Percentiles rank a stretch among this genome's conserved stretches.
Conservation (phyloP, 2,113 vertebrate species). For the Ciconia maguari region DNA sequence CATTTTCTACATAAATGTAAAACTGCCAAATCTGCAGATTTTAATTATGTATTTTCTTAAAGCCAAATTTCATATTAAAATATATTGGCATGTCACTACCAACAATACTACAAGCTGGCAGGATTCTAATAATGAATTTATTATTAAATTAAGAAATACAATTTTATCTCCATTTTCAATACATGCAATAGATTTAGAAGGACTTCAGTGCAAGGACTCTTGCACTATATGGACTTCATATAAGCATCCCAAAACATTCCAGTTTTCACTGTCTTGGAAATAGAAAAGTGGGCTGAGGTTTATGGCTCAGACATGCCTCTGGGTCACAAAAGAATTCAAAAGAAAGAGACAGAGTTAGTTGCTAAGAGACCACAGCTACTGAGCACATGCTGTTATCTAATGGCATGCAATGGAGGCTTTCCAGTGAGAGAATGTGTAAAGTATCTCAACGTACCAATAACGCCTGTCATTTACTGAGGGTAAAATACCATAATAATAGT, state of each 20-base stretch:
- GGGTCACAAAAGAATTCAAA: constrained; percentile 60
- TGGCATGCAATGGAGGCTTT: constrained; percentile 40
- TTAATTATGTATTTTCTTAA: background rate
- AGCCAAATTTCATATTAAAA: background rate
- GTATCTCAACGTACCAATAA: constrained; percentile 21
- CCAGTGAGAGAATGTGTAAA: constrained; percentile 27
- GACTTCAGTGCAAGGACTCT: background rate
- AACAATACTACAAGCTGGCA: background rate
- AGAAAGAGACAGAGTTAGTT: constrained; percentile 65
- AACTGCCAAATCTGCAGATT: background rate
- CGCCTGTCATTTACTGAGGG: background rate
- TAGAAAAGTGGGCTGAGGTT: constrained; percentile 23
- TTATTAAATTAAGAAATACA: background rate
- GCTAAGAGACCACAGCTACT: constrained; percentile 69
- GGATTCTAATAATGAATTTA: background rate
- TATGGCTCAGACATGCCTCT: constrained; percentile 39
- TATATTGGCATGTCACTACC: background rate
- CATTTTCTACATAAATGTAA: background rate
- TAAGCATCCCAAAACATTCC: constrained; percentile 29
- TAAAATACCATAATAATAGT: constrained; percentile 18
- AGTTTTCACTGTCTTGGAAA: constrained; percentile 49
- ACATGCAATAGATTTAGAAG: background rate
- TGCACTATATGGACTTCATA: background rate
- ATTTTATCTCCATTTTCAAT: background rate
- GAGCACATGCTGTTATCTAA: constrained; percentile 64